Base-by-base conservation (phyloP, 2,797 vertebrate species). In the Aythya fuligula region DNA sequence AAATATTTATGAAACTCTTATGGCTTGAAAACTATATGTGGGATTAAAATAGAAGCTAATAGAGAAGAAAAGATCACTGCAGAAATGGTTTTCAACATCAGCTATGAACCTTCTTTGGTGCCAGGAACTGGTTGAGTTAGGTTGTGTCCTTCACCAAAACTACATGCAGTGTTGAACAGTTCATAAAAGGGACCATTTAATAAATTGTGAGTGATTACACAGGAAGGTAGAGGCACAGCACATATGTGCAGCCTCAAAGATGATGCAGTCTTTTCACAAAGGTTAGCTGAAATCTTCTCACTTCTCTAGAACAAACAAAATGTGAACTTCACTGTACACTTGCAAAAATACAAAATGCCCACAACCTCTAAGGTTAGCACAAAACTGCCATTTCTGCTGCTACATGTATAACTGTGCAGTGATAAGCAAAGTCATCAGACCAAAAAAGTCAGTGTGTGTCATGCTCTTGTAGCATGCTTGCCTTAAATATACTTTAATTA, bases 1-100 rank as follows among this genome's bases (percentile, higher is more conserved):
- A 87, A 88, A 87, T 94, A 84, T 90, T 91, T 81, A 61, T 53
- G 32, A 77, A 94, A 84, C 5, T 78, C 41, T 36, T 67, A 60
- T 1, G 2, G 12, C 22, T 67, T 90, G 41, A 84, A 84, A 90
- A 66, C 25, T 85, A 41, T 32, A 43, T 3, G 9, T 76, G 36
- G 36, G 43, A 67, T 82, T 94, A 76, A 90, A 95, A 74, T 28
- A 58, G 51, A 93, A 79, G 19, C 3, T 70, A 39, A 53, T 17
- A 72, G 30, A 86, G 32, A 16, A 74, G 43, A 71, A 85, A 90
- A 69, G 7, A 70, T 79, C 51, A 70, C 19, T 60, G 4, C 18
- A 90, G 53, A 77, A 22, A 20, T 8, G 4, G 4, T 54, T 90
- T 93, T 38, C 71, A 60, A 3, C 28, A 49, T 74, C 61, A 90